Base-by-base conservation (phyloP, 2,797 vertebrate genomes). In the Sebastolobus alascanus region DNA sequence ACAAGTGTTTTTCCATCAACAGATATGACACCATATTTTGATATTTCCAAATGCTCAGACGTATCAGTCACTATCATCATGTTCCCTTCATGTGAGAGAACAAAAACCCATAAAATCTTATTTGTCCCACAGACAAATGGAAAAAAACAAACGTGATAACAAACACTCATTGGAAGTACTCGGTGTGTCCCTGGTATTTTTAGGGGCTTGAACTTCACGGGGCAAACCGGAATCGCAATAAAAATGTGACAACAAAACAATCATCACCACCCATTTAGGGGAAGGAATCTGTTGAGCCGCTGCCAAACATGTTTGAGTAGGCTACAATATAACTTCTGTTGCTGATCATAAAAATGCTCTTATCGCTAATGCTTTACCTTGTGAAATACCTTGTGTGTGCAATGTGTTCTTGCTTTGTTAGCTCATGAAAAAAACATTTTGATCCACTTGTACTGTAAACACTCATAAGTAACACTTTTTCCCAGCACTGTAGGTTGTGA, bases 401-500 rank as follows among this genome's bases (percentile, higher is more conserved):
- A 78, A 4, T 18, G 11, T 54, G 43, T 46, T 78, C 46, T 40
- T 16, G 43, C 55, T 46, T 76, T 25, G 2, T 27, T 25, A 13
- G 16, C 22, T 8, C 2, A 2, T 25, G 89, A 85, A 87, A 85
- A 88, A 85, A 85, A 89, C 65, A 59, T 80, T 88, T 81, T 56
- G 66, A 87, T 73, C 77, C 20, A n/a, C 8, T 38, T 54, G 55
- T 31, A 5, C 68, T 68, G 59, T 52, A 76, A 87, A 73, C 78
- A 73, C 40, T n/a, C 25, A 14, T 58, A 60, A 70, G 22, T 20
- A 27, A 59, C 18, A 35, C 1, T 13, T 55, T 22, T 58, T 73
- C 11, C 27, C 61, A 12, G 18, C 50, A 4, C 25, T 31, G 73
- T 4, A 29, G 16, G 73, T 76, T 76, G 65, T 73, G 77, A 69